Conservation (phyloP, 2,113 vertebrate species). For the Ranitomeya imitator region DNA sequence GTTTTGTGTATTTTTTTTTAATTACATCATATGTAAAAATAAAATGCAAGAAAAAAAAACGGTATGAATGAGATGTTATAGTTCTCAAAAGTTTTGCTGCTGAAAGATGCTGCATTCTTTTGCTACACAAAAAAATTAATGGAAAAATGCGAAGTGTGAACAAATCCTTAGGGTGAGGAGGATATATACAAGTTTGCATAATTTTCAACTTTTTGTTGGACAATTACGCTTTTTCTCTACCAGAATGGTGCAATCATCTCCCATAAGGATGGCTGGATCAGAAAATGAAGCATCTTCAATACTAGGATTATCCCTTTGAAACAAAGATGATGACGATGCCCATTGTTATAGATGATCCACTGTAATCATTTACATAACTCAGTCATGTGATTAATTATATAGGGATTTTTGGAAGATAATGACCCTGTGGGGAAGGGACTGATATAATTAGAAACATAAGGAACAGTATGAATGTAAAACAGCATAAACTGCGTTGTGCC, state of each 20-base stretch:
- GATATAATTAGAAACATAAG: constrained; percentile 26
- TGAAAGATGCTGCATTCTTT: no score
- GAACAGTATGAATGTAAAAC: not conserved
- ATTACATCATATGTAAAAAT: no score
- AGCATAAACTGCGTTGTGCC: not conserved
- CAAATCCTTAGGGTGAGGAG: no score
- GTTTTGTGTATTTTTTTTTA: no score
- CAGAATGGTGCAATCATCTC: not conserved
- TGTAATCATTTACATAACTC: not conserved
- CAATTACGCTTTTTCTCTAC: not conserved
- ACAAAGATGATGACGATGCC: not conserved
- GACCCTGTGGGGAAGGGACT: not conserved
- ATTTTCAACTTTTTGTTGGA: not conserved
- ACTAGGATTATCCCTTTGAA: not conserved
- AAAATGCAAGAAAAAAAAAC: no score
- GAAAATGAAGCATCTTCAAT: not conserved
- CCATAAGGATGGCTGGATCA: not conserved
- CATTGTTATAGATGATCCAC: not conserved
- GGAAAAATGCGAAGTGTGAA: no score
- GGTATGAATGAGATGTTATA: no score
- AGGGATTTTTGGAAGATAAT: not conserved
- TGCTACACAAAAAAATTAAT: no score
- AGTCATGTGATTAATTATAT: constrained; percentile 17
- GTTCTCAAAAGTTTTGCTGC: no score
- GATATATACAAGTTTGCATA: no score